Conservation (phyloP, 2,888 invertebrate genomes). For the Meandrusa payeni region DNA sequence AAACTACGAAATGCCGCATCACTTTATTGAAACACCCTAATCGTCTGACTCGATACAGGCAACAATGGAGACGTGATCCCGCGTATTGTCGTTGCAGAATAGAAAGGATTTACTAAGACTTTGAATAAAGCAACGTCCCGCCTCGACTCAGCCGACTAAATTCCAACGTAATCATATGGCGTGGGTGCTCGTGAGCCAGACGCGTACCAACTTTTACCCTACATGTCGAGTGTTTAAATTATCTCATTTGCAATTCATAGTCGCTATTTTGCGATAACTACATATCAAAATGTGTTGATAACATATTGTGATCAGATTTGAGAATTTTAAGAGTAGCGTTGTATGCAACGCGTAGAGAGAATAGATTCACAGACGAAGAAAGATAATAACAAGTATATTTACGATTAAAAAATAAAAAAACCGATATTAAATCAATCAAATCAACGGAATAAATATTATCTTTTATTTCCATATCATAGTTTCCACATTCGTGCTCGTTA, state of each 20-base stretch:
- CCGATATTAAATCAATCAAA: too few species aligned
- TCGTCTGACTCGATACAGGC: conserved; percentile 62
- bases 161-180: conserved; percentile 61
- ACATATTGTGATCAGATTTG: too few species aligned
- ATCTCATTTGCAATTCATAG: conserved; percentile 32
- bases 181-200: conserved; percentile 42
- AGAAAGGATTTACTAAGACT: conserved; percentile 63
- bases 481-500: too few species aligned
- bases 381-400: too few species aligned
- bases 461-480: too few species aligned
- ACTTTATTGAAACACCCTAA: conserved; percentile 60
- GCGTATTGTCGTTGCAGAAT: conserved; percentile 66
- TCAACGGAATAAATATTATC: too few species aligned
- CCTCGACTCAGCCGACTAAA: conserved; percentile 54
- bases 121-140: conserved; percentile 65
- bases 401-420: too few species aligned
- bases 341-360: too few species aligned
- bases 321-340: too few species aligned
- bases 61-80: conserved; percentile 62
- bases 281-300: too few species aligned
- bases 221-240: conserved; percentile 24
- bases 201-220: conserved; percentile 40
- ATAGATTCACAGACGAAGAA: conserved; percentile 1
- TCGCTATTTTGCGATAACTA: too few species aligned
- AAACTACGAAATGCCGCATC: conserved; percentile 7